Evolutionary conservation across 1,140 invertebrate genomes (phyloP), one percentile per base, ranked within the genome.

Genomic region (Cherax destructor): DNA sequence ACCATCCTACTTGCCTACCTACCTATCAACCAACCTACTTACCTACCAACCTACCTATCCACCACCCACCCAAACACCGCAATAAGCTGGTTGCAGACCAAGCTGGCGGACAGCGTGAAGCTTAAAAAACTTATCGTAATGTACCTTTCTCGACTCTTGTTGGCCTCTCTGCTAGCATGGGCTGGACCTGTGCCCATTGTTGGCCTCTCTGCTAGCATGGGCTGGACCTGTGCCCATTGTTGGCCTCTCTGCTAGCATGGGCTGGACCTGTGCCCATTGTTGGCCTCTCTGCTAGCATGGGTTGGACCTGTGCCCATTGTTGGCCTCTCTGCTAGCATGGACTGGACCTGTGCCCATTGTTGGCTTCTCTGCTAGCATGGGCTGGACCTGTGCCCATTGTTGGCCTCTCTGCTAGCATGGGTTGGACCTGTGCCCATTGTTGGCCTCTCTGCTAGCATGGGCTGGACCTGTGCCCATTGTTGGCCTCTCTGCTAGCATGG

Each of bases 101-200:
- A 41, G 30, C 30, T 41, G 30, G 30, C 30, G 30, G 30, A 41
- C 0, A 41, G 0, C 30, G 30, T 41, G 30, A 41, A 41, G 30
- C 30, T 41, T 41, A 2, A 1, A 41, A 41, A 41, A 41, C 0
- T 41, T 41, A 41, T 41, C 30, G 30, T 41, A 41, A 41, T 41
- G 30, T 41, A 41, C 2, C 30, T 41, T 2, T 41, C 30, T 41
- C 2, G 30, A 41, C 30, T 41, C 2, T 79, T 79, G 30, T 41
- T 41, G 30, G 30, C 2, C 30, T 41, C 30, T 41, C 30, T 41
- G 30, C 77, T 50, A 79, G 47, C 52, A 50, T 50, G 41, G 77
- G 30, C 77, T 41, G 41, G 16, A 41, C 77, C 77, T 79, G 77
- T 79, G 30, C 77, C 77, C 77, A 79, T 79, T 79, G 30, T 41